These are phyloP conservation scores for Listronotus oregonensis DNA, from an alignment of 1,140 invertebrate genomes.

Conservation along the genomic window DNA sequence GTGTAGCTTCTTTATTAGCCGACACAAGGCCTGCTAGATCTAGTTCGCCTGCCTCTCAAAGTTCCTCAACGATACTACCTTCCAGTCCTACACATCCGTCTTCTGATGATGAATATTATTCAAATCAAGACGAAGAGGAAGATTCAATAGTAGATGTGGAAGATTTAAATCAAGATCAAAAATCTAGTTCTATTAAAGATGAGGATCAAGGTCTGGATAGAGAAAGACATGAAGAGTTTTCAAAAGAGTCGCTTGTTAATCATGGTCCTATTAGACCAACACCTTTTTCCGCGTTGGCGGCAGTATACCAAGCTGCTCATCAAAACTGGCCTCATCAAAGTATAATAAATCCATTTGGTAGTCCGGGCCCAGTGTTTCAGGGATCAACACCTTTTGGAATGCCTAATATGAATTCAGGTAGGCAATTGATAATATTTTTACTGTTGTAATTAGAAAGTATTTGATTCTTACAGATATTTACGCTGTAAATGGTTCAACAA, in stretches of 20 bases:
- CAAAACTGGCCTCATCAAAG: conserved; percentile 62
- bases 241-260: conserved; percentile 47
- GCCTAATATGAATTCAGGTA: conserved; percentile 59
- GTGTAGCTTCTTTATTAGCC: conserved; percentile 69
- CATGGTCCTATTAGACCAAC: conserved; percentile 68
- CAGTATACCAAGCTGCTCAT: conserved; percentile 56
- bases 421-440: no score
- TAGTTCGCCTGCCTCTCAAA: conserved; percentile 54
- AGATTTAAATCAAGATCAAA: conserved; percentile 63
- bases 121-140: conserved; percentile 68
- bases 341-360: conserved; percentile 58
- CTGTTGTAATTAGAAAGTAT: no score
- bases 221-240: conserved; percentile 43
- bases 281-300: conserved; percentile 68
- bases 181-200: conserved; percentile 40
- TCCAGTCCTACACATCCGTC: conserved; percentile 58
- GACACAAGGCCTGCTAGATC: conserved; percentile 62
- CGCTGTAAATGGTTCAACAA: no score
- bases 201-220: conserved; percentile 21
- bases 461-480: no score
- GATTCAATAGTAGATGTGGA: conserved; percentile 72
- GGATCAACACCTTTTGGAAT: conserved; percentile 62
- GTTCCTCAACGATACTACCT: conserved; percentile 46
- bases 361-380: conserved; percentile 62
- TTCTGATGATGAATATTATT: conserved; percentile 69